phyloP scores from a whole-genome alignment of 2,888 invertebrate species.

The Chouioia cunea region DNA sequence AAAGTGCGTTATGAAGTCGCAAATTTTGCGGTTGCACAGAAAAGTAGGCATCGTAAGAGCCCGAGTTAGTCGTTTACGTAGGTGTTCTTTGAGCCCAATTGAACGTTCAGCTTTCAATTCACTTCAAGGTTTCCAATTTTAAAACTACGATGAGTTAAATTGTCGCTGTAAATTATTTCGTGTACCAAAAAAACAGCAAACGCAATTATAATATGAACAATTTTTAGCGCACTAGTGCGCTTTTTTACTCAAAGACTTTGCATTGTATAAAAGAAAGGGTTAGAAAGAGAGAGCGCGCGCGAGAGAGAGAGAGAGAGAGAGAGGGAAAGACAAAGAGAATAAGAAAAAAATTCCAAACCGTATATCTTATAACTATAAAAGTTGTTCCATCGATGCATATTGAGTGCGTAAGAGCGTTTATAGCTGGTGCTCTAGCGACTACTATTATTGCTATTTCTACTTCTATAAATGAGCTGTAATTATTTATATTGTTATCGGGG shows the following conservation, averaged over 20 bases:
- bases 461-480: conserved; percentile 21
- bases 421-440: conserved; percentile 24
- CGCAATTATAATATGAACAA: conserved; percentile 1
- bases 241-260: not conserved
- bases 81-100: conserved; percentile 4
- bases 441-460: conserved; percentile 22
- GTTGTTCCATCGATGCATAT: conserved; percentile 31
- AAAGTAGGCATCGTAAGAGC: conserved; percentile 6
- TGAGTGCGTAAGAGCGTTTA: conserved; percentile 18
- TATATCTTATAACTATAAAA: conserved; percentile 29
- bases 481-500: conserved; percentile 30
- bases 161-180: not conserved
- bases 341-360: conserved; percentile 2
- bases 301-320: conserved; percentile 1
- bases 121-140: not conserved
- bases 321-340: not conserved
- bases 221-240: conserved; percentile 3
- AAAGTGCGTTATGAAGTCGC: not conserved
- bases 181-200: not conserved
- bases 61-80: conserved; percentile 1
- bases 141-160: not conserved
- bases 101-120: conserved; percentile 8
- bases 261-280: no score
- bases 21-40: conserved; percentile 1
- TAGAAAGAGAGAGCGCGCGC: no score